Evolutionary conservation across 2,888 invertebrate genomes (phyloP).

Genomic region (Phaonia tiefii): DNA sequence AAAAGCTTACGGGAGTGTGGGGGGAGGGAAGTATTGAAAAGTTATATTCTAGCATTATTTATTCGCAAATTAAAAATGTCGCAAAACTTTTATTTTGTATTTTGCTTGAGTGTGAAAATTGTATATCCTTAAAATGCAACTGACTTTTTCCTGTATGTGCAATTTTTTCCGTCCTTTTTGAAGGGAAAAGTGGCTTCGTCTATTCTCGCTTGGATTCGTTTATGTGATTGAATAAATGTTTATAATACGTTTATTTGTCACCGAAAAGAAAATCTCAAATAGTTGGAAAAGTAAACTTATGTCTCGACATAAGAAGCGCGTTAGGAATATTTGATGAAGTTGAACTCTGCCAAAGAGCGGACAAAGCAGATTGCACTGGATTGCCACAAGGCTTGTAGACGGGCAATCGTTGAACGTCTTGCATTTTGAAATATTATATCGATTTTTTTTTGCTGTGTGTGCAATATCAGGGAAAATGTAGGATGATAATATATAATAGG

Average conservation of each 20-base stretch:
- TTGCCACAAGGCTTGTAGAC: constrained; percentile 9
- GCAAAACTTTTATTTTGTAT: neutral
- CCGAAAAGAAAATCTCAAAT: neutral
- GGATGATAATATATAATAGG: too few relatives aligned
- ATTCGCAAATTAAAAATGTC: constrained; percentile 21
- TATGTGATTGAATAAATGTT: constrained; percentile 21
- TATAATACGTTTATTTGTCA: constrained; percentile 20
- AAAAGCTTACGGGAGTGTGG: constrained; percentile 6
- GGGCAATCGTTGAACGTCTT: neutral
- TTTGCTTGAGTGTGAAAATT: neutral
- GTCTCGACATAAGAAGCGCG: constrained; percentile 44
- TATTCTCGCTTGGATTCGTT: neutral
- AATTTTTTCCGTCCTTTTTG: too few relatives aligned
- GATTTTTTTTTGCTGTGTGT: too few relatives aligned
- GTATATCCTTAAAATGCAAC: neutral
- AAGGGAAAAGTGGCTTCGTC: neutral
- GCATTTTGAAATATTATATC: neutral
- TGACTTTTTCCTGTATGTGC: neutral
- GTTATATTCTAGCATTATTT: constrained; percentile 14
- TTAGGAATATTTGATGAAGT: constrained; percentile 46
- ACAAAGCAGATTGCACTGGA: neutral
- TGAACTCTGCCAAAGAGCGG: neutral
- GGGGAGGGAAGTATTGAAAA: constrained; percentile 13
- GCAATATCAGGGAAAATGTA: too few relatives aligned
- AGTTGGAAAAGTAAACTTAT: constrained; percentile 39